Base-by-base conservation (phyloP, 2,113 vertebrate species). In the Anser cygnoides region DNA sequence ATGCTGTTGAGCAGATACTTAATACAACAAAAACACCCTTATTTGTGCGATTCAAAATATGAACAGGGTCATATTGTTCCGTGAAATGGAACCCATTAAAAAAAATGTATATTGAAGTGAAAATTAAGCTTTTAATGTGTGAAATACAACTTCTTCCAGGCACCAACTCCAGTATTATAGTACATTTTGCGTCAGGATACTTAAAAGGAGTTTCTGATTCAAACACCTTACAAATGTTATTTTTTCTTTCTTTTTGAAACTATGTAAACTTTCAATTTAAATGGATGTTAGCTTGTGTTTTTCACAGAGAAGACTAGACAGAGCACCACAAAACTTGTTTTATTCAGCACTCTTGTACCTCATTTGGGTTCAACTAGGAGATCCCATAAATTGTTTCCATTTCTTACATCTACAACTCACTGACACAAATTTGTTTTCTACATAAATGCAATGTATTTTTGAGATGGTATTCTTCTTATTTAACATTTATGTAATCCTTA, bases 211-310 rank as follows among this genome's bases (percentile, higher is more conserved):
- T 37, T 81, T 76, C n/a, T 82, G 49, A 65, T 57, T 74, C 54
- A 80, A 55, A 23, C 61, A 50, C 59, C 44, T 91, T 62, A 52
- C 9, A 84, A 78, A 79, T 46, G 13, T 29, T 46, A 61, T 13
- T 4, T 52, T 94, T 94, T 75, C 13, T 65, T 87, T 82, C 71
- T 37, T 77, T 85, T 73, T 75, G 62, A 91, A 89, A 2, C 4
- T 57, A 31, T 71, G 92, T 86, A 72, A 89, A 90, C 90, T 82
- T 84, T 92, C 86, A 93, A 72, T 94, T 87, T 92, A 90, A 95
- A 84, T 37, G 29, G 20, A 44, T 90, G 76, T 74, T 81, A 65
- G 77, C 29, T 22, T 43, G 18, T 67, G 29, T n/a, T 84, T 89
- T 92, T 73, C 77, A 84, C 5, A 41, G 54, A 29, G 77, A 89